Conservation (phyloP, 2,113 vertebrate species). For the Calyptommatus sinebrachiatus region DNA sequence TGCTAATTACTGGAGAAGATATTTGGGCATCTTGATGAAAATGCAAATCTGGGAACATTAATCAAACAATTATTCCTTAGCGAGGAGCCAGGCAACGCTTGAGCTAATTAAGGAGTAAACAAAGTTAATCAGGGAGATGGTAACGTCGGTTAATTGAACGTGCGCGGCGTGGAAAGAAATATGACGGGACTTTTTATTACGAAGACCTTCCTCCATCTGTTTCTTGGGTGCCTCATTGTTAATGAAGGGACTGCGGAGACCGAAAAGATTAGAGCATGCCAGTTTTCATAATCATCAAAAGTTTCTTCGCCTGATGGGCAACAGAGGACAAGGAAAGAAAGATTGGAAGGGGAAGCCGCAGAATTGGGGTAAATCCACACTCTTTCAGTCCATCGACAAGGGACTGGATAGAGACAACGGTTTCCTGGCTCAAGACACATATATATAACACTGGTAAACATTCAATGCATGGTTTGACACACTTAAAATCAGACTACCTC, state of each 20-base stretch:
- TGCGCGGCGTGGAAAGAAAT: constrained; percentile 48
- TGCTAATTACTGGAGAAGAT: constrained; percentile 65
- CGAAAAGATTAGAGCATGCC: constrained; percentile 37
- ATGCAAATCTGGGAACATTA: constrained; percentile 66
- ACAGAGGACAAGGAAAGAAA: background rate
- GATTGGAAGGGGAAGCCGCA: no score
- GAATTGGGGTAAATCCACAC: no score
- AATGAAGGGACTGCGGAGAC: background rate
- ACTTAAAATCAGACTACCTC: no score
- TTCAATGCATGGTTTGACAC: no score
- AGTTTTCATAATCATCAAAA: constrained; percentile 39
- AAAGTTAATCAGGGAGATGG: constrained; percentile 71
- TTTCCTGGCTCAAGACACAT: no score
- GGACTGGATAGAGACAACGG: no score
- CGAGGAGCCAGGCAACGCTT: constrained; percentile 57
- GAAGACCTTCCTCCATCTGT: constrained; percentile 41
- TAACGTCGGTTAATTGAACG: constrained; percentile 63
- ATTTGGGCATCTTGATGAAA: constrained; percentile 66
- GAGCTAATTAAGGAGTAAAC: constrained; percentile 75
- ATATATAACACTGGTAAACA: no score
- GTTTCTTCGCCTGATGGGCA: constrained; percentile 55
- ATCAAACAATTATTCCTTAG: constrained; percentile 75
- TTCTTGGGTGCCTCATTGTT: constrained; percentile 9
- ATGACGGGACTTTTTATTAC: constrained; percentile 51
- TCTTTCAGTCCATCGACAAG: no score